Base-by-base conservation (phyloP, 2,113 vertebrate genomes). In the Setophaga coronata region DNA sequence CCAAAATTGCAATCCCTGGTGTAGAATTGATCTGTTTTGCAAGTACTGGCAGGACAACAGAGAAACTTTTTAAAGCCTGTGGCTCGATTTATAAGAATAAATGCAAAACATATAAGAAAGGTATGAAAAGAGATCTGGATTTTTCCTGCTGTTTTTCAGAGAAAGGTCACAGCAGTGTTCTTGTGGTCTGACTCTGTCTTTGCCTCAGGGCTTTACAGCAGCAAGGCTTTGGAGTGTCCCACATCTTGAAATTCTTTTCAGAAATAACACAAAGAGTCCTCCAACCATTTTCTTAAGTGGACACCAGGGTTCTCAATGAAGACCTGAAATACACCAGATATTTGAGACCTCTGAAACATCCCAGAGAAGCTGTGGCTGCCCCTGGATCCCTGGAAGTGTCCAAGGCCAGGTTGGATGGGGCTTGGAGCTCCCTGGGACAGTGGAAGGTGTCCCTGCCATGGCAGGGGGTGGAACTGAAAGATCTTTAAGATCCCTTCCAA, bases 331-430 rank as follows among this genome's bases (percentile, higher is more conserved):
- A n/a, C 31, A 33, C 5, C 29, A 38, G 31, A 24, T 65, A 33
- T 83, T 48, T 76, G 76, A 90, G 50, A 33, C 16, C 53, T 69
- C 36, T 74, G 64, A 38, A 83, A 73, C 6, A 33, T 9, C 45
- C 9, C 53, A 60, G 53, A 31, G 62, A 0, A 67, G 45, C 31
- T 58, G 43, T 50, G 71, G 61, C 53, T 86, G 71, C 6, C 31
- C 43, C 53, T 19, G 70, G 60, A 67, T 18, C 33, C 31, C 72
- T 86, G 62, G 21, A 1, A 67, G 7, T 51, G 71, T 1, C 53
- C 72, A 33, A 51, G 17, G 14, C 14, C 62, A 86, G 53, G 36
- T 0, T 67, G 31, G 43, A 58, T 0, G 0, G 53, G 11, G 36
- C 7, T 86, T 60, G 72, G 45, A 58, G 16, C 47, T 42, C 0